Base-by-base conservation (phyloP, 2,888 invertebrate genomes). In the Ommatoiulus sabulosus region DNA sequence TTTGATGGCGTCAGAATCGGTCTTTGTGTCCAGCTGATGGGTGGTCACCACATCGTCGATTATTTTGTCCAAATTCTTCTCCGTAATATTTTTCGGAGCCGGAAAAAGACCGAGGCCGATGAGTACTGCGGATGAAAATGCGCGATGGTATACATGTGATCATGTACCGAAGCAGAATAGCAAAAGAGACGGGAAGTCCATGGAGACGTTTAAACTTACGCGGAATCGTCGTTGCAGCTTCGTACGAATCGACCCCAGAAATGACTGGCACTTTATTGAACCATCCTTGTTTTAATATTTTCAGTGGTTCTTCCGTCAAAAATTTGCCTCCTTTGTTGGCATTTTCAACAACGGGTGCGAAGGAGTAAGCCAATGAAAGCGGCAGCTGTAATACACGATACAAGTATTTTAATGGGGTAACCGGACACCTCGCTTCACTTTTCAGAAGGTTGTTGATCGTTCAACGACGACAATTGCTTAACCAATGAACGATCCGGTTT, bases 231-330 rank as follows among this genome's bases (percentile, higher is more conserved):
- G 6, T 3, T 35, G 84, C 43, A 7, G 7, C 3, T 84, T 88
- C 88, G 35, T 88, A 84, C 48, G 84, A 6, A 43, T 84, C 84
- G 10, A 84, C 72, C 3, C 88, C 88, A n/a, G 88, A 85, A 85
- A 88, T 88, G 24, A 84, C 43, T 7, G 88, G 88, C 3, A 88
- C 88, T 88, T 88, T 88, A 44, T 88, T 88, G 63, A 88, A 88
- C n/a, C 20, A 8, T 84, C 88, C 88, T n/a, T 85, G 10, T 7
- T 35, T 5, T n/a, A 88, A n/a, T 2, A 84, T 6, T 7, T 43
- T 46, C 20, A 46, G n/a, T 8, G 85, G 85, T 20, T 44, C n/a
- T 85, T 84, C 24, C 3, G 84, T 88, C 84, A 85, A 24, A 85
- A 88, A 88, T 17, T 44, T 20, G 24, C 84, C 84, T 44, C 88